Evolutionary conservation across 2,888 invertebrate genomes (phyloP).

Genomic region (Eumacrocentrus americanus): DNA sequence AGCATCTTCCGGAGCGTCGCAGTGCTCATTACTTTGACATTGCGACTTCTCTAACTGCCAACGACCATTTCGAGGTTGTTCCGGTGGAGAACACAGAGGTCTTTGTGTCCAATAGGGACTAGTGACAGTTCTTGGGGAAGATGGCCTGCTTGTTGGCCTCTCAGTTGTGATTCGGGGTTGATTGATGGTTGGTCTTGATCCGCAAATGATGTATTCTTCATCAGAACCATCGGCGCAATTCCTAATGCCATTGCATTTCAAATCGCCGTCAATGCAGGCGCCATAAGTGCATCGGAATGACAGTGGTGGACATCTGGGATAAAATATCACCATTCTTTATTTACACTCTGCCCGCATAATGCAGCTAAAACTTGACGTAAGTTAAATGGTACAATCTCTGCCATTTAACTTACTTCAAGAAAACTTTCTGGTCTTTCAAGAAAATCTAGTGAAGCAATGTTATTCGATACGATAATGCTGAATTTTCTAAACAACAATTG

Average conservation of each 20-base stretch:
- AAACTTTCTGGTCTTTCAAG: too few relatives aligned
- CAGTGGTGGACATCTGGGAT: slow-evolving; percentile 51
- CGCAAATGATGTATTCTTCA: slow-evolving; percentile 48
- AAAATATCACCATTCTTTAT: not conserved
- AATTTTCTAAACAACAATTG: too few relatives aligned
- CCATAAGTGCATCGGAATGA: slow-evolving; percentile 60
- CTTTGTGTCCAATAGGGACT: not conserved
- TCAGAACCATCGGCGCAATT: slow-evolving; percentile 61
- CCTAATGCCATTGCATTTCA: slow-evolving; percentile 52
- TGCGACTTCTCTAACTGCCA: slow-evolving; percentile 46
- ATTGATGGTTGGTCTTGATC: not conserved
- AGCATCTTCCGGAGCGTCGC: slow-evolving; percentile 34
- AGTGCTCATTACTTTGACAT: slow-evolving; percentile 41
- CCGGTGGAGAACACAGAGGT: slow-evolving; percentile 42
- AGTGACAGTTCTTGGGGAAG: not conserved
- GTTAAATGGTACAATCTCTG: too few relatives aligned
- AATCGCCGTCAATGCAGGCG: slow-evolving; percentile 56
- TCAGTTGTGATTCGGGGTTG: not conserved
- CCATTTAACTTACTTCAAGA: too few relatives aligned
- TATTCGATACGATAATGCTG: too few relatives aligned
- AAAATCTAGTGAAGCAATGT: too few relatives aligned
- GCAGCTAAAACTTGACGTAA: too few relatives aligned
- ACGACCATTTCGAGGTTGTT: slow-evolving; percentile 47
- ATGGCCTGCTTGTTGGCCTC: not conserved
- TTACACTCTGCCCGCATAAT: too few relatives aligned